Evolutionary conservation across 2,113 vertebrate genomes (phyloP), one percentile per base, ranked within the genome.

Genomic region (Apaloderma vittatum): DNA sequence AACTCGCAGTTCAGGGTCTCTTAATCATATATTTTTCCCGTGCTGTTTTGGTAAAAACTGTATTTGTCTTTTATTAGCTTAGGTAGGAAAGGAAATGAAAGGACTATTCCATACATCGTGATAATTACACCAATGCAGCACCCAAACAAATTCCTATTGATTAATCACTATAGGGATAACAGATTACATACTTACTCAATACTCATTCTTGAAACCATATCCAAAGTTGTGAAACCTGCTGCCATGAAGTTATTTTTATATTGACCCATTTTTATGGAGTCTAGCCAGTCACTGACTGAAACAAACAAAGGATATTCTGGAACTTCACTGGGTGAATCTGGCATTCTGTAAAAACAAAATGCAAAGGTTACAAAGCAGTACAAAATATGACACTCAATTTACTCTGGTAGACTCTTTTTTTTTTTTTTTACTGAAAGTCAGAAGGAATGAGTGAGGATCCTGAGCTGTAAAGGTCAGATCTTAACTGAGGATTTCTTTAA

Each of bases 211-310:
- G 99, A 99, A 98, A 99, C 99, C 93, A 99, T 98, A 97, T 99
- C 99, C 98, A 99, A 97, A 59, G 99, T 99, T 84, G 98, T 99
- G 98, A 99, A 99, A 90, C 99, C 99, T 75, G 99, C 98, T 87
- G 99, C 98, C 98, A 99, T 98, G 96, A 99, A 99, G 97, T 99
- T 99, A 97, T 98, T 99, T 96, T 99, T 99, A 97, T 99, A 99
- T 96, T 99, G 99, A 96, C 98, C 99, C 99, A 99, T 99, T 98
- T 99, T 99, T 97, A 99, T 99, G 93, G 99, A 99, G 97, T 99
- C 99, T 97, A 99, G 97, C 99, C 99, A 99, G 97, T 99, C 99
- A 90, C 98, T 98, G 27, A 99, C 99, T 94, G 99, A 99, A 97
- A 99, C 99, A 97, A 99, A 99, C 96, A 99, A 98, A 90, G 99